These are phyloP conservation scores for Labeo catla DNA, from an alignment of 2,113 vertebrate species.

Conservation along the genomic window DNA sequence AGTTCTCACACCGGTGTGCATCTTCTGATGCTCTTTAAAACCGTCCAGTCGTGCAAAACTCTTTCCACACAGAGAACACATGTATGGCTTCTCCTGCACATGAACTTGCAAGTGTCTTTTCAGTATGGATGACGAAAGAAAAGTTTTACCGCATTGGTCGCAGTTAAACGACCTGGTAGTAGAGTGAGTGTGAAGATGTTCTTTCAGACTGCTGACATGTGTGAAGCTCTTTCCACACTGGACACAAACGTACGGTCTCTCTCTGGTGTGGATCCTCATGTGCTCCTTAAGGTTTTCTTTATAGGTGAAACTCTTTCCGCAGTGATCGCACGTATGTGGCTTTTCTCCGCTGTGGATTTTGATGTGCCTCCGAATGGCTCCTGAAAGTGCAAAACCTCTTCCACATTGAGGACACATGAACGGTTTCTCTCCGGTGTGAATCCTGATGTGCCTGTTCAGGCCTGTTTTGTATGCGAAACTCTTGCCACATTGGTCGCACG, in stretches of 20 bases:
- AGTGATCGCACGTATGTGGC: neutral
- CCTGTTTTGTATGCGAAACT: neutral
- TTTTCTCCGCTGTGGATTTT: constrained; percentile 1
- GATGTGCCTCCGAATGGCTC: neutral
- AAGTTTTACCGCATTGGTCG: neutral
- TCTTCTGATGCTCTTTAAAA: constrained; percentile 1
- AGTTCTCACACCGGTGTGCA: neutral
- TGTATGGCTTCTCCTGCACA: neutral
- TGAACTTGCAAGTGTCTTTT: neutral
- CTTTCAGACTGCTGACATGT: neutral
- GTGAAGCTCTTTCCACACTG: neutral
- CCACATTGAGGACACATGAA: neutral
- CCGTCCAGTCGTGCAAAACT: neutral
- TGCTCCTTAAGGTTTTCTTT: neutral
- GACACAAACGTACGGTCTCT: neutral
- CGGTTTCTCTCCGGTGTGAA: neutral
- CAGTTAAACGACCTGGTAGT: neutral
- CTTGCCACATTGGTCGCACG: neutral
- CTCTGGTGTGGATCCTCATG: neutral
- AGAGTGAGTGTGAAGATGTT: neutral
- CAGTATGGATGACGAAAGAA: neutral
- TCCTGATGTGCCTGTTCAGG: neutral
- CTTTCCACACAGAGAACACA: neutral
- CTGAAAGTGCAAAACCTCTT: neutral
- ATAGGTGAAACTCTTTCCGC: neutral